Base-by-base conservation (phyloP, 2,113 vertebrate species). In the Phodopus roborovskii region DNA sequence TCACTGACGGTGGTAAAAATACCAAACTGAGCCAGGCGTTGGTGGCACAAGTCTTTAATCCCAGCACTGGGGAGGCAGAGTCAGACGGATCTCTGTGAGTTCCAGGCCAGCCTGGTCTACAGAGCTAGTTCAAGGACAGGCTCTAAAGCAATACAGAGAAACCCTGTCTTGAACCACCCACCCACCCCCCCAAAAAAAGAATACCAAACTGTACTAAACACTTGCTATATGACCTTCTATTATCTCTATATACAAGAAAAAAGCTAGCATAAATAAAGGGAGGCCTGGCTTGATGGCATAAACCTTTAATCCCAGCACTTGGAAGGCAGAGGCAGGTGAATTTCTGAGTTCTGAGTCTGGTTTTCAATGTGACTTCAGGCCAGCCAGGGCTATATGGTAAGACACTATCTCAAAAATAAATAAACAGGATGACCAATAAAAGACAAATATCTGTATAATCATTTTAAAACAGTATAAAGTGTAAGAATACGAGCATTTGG, bases 1-100 rank as follows among this genome's bases (percentile, higher is more conserved):
- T 60, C 73, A 91, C 22, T 83, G 28, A 90, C 68, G 58, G 16
- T 20, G 66, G 45, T 84, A 66, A 95, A 56, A 92, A 97, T n/a
- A 53, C 8, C 36, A 19, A n/a, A 79, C 74, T 75, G 64, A 7
- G 71, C 75, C 36, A 62, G 45, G 45, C 45, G 45, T 45, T 45
- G 45, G 45, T 45, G 45, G 45, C 45, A 45, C 45, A 45, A 4
- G 45, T 6, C 45, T 45, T 45, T 45, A 45, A 45, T 45, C 45
- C 45, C 45, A 45, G 45, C 45, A 45, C 45, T 45, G 45, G 45
- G 45, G 45, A 45, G 45, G 45, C 45, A 45, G 45, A 45, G 45
- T 3, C 45, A 6, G 45, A 3, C 45, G 45, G 45, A 45, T 45
- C 45, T 45, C 45, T 45, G 45, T 45, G 45, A 45, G 45, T 45